Evolutionary conservation across 2,888 invertebrate genomes (phyloP), one percentile per base, ranked within the genome.

Genomic region (Netelia melanura): DNA sequence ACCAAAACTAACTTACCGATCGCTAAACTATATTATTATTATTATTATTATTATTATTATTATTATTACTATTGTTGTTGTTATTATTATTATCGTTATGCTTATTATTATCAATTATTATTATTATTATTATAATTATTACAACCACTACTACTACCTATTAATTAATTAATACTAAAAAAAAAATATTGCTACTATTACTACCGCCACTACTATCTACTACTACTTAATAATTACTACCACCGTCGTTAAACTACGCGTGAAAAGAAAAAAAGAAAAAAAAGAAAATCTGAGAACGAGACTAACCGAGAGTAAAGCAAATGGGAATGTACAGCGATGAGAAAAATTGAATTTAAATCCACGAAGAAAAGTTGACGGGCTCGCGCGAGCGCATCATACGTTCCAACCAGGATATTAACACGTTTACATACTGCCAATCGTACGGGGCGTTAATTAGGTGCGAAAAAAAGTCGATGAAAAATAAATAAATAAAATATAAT

Each of bases 351-450:
- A 48, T 81, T 38, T 58, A 72, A 3, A 25, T 44, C n/a, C 43
- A 82, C 9, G 21, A 43, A 5, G 38, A 80, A 84, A 30, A 83
- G 79, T 77, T 77, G 67, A 56, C 74, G 48, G 56, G 67, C 67
- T 72, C 75, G 62, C 56, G 62, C 62, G 61, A 54, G 65, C 81
- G 11, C 80, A 56, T 58, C 56, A 52, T 81, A 71, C 52, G 72
- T 82, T 82, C 78, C 74, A 68, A 82, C 61, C 65, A 81, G 65
- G 61, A 86, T 84, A 84, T 72, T 75, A 75, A 89, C 70, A 89
- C 88, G 72, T 90, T 92, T 90, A 91, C 88, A 92, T 93, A 93
- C 93, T 93, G 93, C 93, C 92, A 93, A 91, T 91, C 89, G 89
- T 90, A 89, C 87, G 88, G 86, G 85, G 89, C 89, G 88, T 91